Conservation (phyloP, 92 coral and sea anemone species). For the Chrysogorgia sp. region DNA sequence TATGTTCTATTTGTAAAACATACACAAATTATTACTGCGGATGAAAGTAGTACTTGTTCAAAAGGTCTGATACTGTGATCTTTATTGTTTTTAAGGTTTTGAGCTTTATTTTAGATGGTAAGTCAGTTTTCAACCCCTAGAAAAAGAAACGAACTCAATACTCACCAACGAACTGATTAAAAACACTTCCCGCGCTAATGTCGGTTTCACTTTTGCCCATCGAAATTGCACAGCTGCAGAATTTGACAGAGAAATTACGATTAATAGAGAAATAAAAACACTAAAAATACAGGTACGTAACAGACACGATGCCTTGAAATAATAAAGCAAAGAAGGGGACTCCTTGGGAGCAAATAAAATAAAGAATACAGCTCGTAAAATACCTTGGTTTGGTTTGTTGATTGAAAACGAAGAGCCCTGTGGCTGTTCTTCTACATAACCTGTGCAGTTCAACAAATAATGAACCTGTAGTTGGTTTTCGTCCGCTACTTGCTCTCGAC, state of each 20-base stretch:
- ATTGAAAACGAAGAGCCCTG: no score
- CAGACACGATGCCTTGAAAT: no score
- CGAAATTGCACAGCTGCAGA: slow-evolving; percentile 74
- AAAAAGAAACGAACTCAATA: slow-evolving; percentile 10
- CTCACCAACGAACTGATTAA: slow-evolving; percentile 91
- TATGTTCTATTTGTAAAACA: no score
- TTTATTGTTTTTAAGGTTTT: no score
- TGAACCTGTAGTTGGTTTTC: slow-evolving; percentile 78
- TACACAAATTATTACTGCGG: no score
- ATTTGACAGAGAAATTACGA: neutral
- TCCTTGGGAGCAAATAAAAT: neutral
- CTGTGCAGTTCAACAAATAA: slow-evolving; percentile 73
- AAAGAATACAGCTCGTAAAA: neutral
- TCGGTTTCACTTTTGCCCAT: slow-evolving; percentile 80
- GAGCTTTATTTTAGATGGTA: neutral
- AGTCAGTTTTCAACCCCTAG: neutral
- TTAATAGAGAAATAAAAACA: neutral
- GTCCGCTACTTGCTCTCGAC: slow-evolving; percentile 65
- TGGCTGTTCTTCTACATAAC: slow-evolving; percentile 41
- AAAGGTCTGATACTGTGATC: no score
- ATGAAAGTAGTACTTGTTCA: no score
- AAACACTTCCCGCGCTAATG: slow-evolving; percentile 75
- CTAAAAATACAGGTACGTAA: no score
- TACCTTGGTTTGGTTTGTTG: slow-evolving; percentile 18
- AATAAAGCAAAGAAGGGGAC: no score